Conservation (phyloP, 2,888 invertebrate species). For the Zygogramma bicolorata region DNA sequence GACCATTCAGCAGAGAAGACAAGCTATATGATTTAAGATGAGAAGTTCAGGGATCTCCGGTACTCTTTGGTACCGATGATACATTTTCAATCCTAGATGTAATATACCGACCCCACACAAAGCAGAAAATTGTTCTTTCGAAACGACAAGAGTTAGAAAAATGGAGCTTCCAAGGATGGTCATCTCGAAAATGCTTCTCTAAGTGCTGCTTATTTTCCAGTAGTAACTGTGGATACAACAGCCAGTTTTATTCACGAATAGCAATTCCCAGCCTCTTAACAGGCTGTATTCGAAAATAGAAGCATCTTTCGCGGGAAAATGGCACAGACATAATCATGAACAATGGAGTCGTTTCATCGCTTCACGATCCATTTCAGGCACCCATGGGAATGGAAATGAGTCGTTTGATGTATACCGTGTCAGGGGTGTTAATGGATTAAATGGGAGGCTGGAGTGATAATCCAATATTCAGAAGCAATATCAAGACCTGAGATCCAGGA, state of each 20-base stretch:
- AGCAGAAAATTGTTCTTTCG: too few species aligned
- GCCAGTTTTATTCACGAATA: not conserved
- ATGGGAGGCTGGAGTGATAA: not conserved
- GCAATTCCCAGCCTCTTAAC: not conserved
- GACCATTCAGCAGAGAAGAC: too few species aligned
- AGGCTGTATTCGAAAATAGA: not conserved
- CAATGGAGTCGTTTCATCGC: not conserved
- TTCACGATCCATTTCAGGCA: not conserved
- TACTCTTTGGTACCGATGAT: too few species aligned
- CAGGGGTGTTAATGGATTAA: not conserved
- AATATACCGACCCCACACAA: too few species aligned
- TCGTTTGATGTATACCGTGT: not conserved
- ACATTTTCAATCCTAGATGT: too few species aligned
- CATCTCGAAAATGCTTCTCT: too few species aligned
- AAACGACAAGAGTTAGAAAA: too few species aligned
- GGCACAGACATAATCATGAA: not conserved
- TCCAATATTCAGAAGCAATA: not conserved
- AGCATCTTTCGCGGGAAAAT: not conserved
- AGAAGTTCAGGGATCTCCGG: too few species aligned
- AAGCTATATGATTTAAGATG: too few species aligned
- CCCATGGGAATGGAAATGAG: not conserved
- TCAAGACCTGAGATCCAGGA: not conserved
- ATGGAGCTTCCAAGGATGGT: too few species aligned
- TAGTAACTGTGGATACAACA: too few species aligned
- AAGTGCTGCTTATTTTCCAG: too few species aligned